Evolutionary conservation across 2,113 vertebrate genomes (phyloP), one percentile per base, ranked within the genome.

Genomic region (Aegotheles bennettii): DNA sequence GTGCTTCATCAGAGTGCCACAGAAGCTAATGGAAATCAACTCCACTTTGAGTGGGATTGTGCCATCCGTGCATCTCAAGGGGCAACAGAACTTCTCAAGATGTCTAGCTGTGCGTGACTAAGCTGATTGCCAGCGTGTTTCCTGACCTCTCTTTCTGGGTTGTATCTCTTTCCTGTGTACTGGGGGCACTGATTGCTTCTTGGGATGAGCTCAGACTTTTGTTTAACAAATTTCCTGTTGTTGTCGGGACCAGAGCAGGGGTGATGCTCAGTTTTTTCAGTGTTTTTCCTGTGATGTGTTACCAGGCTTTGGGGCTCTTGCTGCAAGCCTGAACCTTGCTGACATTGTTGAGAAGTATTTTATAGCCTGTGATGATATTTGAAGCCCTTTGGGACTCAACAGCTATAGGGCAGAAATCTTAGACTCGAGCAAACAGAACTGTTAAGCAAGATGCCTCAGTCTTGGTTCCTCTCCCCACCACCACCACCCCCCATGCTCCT

Each of bases 201-300:
- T 93, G 70, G 43, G 87, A 87, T 91, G 82, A 91, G 67, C 50
- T 93, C 87, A 76, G 47, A 25, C 53, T 79, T 85, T 76, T 71
- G 56, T 90, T 76, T 43, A 90, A 60, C 61, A 48, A 18, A 65
- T 82, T 79, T 93, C 87, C 82, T 93, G 43, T 75, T 82, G 24
- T 48, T 35, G 40, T 60, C 7, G 23, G 47, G 64, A 87, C 14
- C 48, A 33, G 90, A 78, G 48, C 33, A 76, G 18, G 33, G 65
- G 2, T 3, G 16, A 7, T 0, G 2, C 35, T 85, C 17, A 16
- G 8, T 64, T 84, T 81, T 35, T 75, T 79, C 61, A 48, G 57
- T 48, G 31, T 40, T 79, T 47, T 84, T 79, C 65, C 59, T 90
- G 15, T 3, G 14, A 40, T 33, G 13, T 45, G 13, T 56, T 76